Conservation (phyloP, 1,140 invertebrate species). For the Mesaphorura yosii region DNA sequence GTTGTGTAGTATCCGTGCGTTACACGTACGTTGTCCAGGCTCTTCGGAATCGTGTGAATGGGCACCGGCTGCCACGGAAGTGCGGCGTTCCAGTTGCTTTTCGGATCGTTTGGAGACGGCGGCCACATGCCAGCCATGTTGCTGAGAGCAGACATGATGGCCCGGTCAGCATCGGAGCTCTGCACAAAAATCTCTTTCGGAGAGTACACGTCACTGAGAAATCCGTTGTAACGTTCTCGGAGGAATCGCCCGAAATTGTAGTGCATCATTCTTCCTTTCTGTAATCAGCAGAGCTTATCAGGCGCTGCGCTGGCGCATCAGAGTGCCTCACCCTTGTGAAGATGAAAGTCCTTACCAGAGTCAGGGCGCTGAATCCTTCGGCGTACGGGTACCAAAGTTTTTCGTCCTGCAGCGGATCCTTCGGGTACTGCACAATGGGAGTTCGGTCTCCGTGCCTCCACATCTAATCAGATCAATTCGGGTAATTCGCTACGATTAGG, state of each 20-base stretch:
- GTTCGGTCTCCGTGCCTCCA: slow-evolving; percentile 43
- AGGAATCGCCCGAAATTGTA: slow-evolving; percentile 64
- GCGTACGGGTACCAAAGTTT: slow-evolving; percentile 42
- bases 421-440: slow-evolving; percentile 52
- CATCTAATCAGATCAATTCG: too few relatives aligned
- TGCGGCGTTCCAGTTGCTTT: neutral
- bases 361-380: slow-evolving; percentile 53
- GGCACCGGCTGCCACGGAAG: slow-evolving; percentile 9
- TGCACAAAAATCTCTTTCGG: slow-evolving; percentile 52
- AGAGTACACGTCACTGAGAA: slow-evolving; percentile 48
- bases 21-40: slow-evolving; percentile 6
- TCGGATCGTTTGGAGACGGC: slow-evolving; percentile 42
- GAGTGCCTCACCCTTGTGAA: neutral
- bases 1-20: too few relatives aligned
- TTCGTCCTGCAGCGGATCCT: slow-evolving; percentile 55
- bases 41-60: slow-evolving; percentile 6
- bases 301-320: slow-evolving; percentile 7
- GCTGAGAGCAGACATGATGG: slow-evolving; percentile 66
- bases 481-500: too few relatives aligned
- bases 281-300: neutral
- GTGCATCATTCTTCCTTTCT: slow-evolving; percentile 66
- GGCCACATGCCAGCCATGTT: slow-evolving; percentile 72
- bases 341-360: slow-evolving; percentile 49
- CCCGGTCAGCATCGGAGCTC: slow-evolving; percentile 70
- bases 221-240: slow-evolving; percentile 51